Evolutionary conservation across 2,888 invertebrate genomes (phyloP).

Genomic region (Ectemnius lituratus): DNA sequence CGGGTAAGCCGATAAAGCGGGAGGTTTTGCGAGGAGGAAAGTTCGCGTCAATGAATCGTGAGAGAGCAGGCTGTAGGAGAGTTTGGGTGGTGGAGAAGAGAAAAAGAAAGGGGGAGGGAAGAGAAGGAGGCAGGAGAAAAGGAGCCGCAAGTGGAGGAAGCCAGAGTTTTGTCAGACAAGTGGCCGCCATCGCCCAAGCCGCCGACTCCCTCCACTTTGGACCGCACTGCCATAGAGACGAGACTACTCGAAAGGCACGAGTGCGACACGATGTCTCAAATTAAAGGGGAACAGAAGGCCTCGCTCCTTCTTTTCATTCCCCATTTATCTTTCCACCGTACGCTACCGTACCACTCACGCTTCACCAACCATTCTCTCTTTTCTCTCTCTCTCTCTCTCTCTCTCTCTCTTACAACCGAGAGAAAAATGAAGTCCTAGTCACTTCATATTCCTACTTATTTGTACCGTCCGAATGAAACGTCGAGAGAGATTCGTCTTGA

Average conservation of each 20-base stretch:
- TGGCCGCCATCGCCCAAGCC: constrained; percentile 39
- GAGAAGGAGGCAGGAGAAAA: background rate
- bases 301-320: too few relatives aligned
- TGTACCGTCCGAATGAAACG: too few relatives aligned
- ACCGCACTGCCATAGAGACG: constrained; percentile 44
- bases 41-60: too few relatives aligned
- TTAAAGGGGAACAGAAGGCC: constrained; percentile 64
- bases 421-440: too few relatives aligned
- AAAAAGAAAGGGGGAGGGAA: too few relatives aligned
- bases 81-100: too few relatives aligned
- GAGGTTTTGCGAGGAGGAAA: too few relatives aligned
- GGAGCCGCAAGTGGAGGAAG: constrained; percentile 52
- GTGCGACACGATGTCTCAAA: constrained; percentile 66
- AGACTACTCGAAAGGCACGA: constrained; percentile 61
- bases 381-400: background rate
- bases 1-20: too few relatives aligned
- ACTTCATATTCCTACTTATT: too few relatives aligned
- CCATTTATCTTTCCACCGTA: too few relatives aligned
- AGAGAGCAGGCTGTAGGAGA: too few relatives aligned
- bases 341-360: background rate
- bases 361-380: background rate
- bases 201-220: constrained; percentile 37
- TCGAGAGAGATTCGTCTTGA: too few relatives aligned
- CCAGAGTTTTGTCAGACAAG: constrained; percentile 61
- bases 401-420: background rate